Evolutionary conservation across 2,888 invertebrate species (phyloP).

Genomic region (Lobophora halterata): DNA sequence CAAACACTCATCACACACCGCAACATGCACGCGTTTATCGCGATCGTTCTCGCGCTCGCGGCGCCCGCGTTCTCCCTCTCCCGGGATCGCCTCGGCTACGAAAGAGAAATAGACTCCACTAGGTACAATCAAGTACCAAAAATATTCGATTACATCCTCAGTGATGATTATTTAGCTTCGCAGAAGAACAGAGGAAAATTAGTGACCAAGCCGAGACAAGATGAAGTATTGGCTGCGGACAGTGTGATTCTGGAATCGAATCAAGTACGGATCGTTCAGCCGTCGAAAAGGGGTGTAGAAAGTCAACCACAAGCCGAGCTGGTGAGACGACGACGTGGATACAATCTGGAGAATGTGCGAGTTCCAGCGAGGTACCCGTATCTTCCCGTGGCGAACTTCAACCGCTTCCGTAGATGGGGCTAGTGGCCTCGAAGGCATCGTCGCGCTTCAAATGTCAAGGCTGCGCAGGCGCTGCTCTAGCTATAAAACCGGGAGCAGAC

Average conservation of each 20-base stretch:
- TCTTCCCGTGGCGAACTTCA: conserved; percentile 65
- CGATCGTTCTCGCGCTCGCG: conserved; percentile 57
- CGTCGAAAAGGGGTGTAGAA: conserved; percentile 46
- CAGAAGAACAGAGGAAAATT: conserved; percentile 68
- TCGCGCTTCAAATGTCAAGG: conserved; percentile 69
- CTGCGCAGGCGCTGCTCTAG: conserved; percentile 51
- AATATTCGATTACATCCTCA: conserved; percentile 58
- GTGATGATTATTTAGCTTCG: conserved; percentile 51
- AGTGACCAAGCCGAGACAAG: conserved; percentile 60
- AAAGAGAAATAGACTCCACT: conserved; percentile 65
- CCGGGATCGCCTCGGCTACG: conserved; percentile 64
- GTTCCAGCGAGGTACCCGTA: conserved; percentile 75
- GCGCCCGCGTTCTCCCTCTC: conserved; percentile 46
- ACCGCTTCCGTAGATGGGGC: conserved; percentile 74
- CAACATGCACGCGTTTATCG: conserved; percentile 75
- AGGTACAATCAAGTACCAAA: conserved; percentile 62
- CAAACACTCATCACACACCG: conserved; percentile 69
- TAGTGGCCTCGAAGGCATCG: conserved; percentile 50
- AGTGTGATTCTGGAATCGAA: conserved; percentile 72
- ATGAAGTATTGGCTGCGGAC: conserved; percentile 63
- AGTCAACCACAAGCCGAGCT: conserved; percentile 48
- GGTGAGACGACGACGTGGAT: conserved; percentile 67
- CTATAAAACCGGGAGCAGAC: conserved; percentile 38
- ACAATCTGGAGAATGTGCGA: conserved; percentile 74
- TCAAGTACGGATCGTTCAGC: conserved; percentile 60